Evolutionary conservation across 2,888 invertebrate species (phyloP).

Genomic region (Aphidoletes aphidimyza): DNA sequence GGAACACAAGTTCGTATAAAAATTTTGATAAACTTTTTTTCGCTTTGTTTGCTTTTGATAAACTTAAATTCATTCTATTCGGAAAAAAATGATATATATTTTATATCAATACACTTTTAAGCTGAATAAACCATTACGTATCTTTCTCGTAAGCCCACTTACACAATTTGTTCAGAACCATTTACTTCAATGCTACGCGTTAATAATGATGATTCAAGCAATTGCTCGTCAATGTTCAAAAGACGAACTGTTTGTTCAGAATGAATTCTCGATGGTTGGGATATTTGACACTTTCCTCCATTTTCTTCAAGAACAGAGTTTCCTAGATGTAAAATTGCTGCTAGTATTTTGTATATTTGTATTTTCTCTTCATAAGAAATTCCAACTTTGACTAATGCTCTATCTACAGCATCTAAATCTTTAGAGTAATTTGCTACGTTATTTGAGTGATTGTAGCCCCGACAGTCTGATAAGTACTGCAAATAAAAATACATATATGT

Average conservation of each 20-base stretch:
- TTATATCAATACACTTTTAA: neutral
- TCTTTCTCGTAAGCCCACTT: neutral
- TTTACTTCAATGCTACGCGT: neutral
- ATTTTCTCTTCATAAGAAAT: neutral
- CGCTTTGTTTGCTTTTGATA: neutral
- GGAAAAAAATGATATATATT: neutral
- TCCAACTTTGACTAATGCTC: neutral
- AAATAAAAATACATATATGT: neutral
- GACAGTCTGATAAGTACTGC: slow-evolving; percentile 1
- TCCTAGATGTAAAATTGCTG: neutral
- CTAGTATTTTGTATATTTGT: neutral
- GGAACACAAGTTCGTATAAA: neutral
- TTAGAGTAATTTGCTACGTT: too few species aligned
- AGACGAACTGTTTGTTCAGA: neutral
- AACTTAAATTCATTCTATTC: neutral
- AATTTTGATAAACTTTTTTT: neutral
- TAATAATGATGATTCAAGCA: neutral
- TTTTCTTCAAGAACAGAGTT: neutral
- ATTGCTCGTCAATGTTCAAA: neutral
- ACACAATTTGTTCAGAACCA: neutral
- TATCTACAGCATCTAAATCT: neutral
- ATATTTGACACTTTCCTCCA: neutral
- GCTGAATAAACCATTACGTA: neutral
- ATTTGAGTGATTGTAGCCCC: neutral
- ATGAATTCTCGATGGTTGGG: neutral